These are phyloP conservation scores for Ochotona curzoniae DNA, from an alignment of 2,113 vertebrate species.

Conservation along the genomic window DNA sequence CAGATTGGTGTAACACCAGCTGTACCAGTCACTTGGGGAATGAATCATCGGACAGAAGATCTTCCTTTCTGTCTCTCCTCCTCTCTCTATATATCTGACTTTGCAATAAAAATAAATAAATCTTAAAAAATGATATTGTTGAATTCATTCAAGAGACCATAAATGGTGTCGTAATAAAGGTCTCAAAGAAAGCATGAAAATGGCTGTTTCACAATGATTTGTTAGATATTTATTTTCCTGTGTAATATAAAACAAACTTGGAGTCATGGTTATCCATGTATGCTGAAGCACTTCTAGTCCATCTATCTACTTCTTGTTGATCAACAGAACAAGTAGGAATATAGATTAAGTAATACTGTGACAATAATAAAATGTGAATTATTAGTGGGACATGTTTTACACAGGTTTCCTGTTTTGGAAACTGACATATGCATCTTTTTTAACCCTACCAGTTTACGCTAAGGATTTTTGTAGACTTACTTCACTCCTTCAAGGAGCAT, in stretches of 20 bases:
- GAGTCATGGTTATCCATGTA: neutral
- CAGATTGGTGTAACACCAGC: too few relatives aligned
- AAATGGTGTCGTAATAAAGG: neutral
- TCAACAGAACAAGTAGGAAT: neutral
- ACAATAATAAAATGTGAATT: slow-evolving; percentile 1
- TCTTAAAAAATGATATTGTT: neutral
- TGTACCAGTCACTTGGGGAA: too few relatives aligned
- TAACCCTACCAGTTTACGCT: neutral
- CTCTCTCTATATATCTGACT: too few relatives aligned
- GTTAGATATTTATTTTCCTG: neutral
- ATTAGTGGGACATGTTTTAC: neutral
- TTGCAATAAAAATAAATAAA: too few relatives aligned
- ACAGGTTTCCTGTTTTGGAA: neutral
- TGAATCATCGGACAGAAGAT: too few relatives aligned
- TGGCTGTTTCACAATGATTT: neutral
- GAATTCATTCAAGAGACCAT: neutral
- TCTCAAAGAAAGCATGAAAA: neutral
- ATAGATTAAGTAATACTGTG: neutral
- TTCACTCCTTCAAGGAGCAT: neutral
- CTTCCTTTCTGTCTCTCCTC: too few relatives aligned
- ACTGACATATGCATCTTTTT: neutral
- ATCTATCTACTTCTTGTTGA: neutral
- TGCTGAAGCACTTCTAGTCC: neutral
- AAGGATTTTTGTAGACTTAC: neutral
- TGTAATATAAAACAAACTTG: neutral